Conservation (phyloP, 2,888 invertebrate species). For the Xestia rhomboidea region DNA sequence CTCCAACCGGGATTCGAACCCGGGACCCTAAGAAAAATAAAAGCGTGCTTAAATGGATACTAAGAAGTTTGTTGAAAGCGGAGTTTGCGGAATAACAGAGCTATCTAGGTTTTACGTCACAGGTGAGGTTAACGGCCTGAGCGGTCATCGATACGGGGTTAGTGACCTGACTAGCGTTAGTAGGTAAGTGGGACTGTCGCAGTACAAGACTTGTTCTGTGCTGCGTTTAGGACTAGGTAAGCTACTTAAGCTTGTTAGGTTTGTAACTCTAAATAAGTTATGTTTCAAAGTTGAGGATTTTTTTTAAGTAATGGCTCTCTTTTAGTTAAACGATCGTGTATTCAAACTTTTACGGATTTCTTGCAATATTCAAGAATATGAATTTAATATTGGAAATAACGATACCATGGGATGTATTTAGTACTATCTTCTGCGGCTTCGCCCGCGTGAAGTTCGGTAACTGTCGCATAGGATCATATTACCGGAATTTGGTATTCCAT, state of each 20-base stretch:
- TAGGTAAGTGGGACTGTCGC: slow-evolving; percentile 54
- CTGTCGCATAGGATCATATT: too few relatives aligned
- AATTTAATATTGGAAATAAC: background rate
- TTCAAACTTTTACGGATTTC: background rate
- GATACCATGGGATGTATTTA: background rate
- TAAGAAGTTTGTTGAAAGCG: slow-evolving; percentile 36
- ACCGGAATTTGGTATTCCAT: too few relatives aligned
- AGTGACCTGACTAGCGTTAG: slow-evolving; percentile 52
- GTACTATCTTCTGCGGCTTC: too few relatives aligned
- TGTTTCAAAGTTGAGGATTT: background rate
- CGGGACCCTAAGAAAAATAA: too few relatives aligned
- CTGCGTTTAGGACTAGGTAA: background rate
- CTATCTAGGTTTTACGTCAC: slow-evolving; percentile 63
- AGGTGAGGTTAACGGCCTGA: slow-evolving; percentile 60
- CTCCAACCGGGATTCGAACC: too few relatives aligned
- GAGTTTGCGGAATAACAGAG: slow-evolving; percentile 50
- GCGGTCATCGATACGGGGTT: slow-evolving; percentile 70
- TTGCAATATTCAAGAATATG: background rate
- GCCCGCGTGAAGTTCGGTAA: too few relatives aligned
- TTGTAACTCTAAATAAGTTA: background rate
- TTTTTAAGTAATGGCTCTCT: background rate
- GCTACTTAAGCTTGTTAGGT: background rate
- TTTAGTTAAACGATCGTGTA: background rate
- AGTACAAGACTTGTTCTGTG: slow-evolving; percentile 29
- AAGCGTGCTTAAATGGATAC: slow-evolving; percentile 20